Percentiles rank a stretch among this genome's conserved stretches.
Conservation (phyloP, 2,888 invertebrate genomes). For the Pseudanteris insignis region DNA sequence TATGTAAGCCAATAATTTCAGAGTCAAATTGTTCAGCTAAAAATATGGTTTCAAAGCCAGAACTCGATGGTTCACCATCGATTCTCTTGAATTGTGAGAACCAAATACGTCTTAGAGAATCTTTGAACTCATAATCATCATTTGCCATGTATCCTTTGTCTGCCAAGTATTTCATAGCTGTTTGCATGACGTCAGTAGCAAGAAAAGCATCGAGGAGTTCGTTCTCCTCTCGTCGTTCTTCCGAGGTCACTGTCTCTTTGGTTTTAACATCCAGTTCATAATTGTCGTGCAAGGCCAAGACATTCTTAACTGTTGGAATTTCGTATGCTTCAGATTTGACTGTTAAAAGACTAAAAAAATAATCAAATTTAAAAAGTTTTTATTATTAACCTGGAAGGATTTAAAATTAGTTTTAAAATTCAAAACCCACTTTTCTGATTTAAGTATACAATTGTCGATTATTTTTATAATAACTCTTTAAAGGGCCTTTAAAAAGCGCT, state of each 20-base stretch:
- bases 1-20: constrained; percentile 77
- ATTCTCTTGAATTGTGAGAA: constrained; percentile 77
- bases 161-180: constrained; percentile 54
- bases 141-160: constrained; percentile 52
- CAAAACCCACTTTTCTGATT: neutral
- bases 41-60: constrained; percentile 92
- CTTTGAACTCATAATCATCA: constrained; percentile 71
- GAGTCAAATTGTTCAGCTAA: constrained; percentile 84
- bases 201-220: constrained; percentile 54
- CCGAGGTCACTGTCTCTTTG: constrained; percentile 49
- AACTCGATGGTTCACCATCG: constrained; percentile 86
- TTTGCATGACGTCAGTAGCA: constrained; percentile 54
- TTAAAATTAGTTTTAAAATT: neutral
- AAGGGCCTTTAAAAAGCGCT: too few relatives aligned
- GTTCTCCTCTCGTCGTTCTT: constrained; percentile 53
- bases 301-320: constrained; percentile 53
- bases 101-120: constrained; percentile 78
- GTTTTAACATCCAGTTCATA: constrained; percentile 52
- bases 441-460: neutral
- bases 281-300: constrained; percentile 53
- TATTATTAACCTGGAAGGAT: neutral
- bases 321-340: constrained; percentile 48
- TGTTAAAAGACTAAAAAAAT: constrained; percentile 52
- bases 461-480: too few relatives aligned
- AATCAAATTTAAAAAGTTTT: constrained; percentile 11